Percentiles rank a stretch among this genome's conserved stretches.
Evolutionary conservation across 1,140 invertebrate species (phyloP).

Genomic region (Euwallacea fornicatus): DNA sequence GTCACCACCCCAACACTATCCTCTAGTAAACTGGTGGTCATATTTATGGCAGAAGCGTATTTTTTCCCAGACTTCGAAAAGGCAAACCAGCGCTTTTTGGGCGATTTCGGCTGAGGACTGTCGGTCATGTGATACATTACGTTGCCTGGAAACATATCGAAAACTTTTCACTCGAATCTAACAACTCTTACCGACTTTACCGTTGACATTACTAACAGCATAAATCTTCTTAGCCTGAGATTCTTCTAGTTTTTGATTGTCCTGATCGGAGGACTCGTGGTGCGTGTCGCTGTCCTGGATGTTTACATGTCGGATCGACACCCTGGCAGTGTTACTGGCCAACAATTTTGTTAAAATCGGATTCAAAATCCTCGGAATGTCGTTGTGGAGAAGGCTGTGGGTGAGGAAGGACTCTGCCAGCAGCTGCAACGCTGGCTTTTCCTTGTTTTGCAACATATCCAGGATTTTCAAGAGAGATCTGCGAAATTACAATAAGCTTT

Average conservation of each 20-base stretch:
- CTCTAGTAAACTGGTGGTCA: conserved; percentile 49
- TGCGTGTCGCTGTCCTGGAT: conserved; percentile 68
- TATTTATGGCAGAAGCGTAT: conserved; percentile 45
- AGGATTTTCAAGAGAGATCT: conserved; percentile 76
- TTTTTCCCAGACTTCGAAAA: conserved; percentile 51
- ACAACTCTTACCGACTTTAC: background rate
- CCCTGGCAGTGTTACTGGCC: conserved; percentile 78
- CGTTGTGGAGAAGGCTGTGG: conserved; percentile 73
- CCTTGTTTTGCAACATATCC: conserved; percentile 71
- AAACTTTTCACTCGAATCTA: background rate
- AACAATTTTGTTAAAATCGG: conserved; percentile 79
- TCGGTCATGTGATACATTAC: conserved; percentile 78
- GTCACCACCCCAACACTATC: conserved; percentile 48
- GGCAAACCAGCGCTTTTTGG: conserved; percentile 50
- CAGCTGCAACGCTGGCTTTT: conserved; percentile 69
- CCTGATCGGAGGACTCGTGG: conserved; percentile 49
- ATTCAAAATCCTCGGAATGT: conserved; percentile 77
- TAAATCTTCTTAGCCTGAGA: conserved; percentile 69
- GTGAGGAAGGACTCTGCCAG: conserved; percentile 73
- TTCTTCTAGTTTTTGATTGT: conserved; percentile 52
- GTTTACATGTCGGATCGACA: conserved; percentile 83
- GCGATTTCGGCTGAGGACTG: conserved; percentile 47
- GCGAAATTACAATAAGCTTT: conserved; percentile 20
- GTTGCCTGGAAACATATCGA: conserved; percentile 57
- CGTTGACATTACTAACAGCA: conserved; percentile 83